Base-by-base conservation (phyloP, 2,888 invertebrate genomes). In the Diarsia rubi region DNA sequence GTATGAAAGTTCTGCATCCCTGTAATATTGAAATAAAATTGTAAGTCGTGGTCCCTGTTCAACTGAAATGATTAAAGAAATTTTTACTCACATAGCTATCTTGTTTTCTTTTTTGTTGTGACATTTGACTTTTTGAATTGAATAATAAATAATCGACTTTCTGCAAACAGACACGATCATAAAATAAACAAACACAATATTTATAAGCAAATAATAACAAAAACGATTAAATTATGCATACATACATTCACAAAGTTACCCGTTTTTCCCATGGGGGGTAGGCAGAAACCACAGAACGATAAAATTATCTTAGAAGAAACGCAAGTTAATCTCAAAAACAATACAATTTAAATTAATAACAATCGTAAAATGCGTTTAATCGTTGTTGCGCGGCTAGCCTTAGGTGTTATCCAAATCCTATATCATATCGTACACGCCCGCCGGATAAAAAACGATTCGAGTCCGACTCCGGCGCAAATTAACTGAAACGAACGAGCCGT, bases 301-400 rank as follows among this genome's bases (percentile, higher is more conserved):
- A 37, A 60, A 72, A 82, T 71, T 78, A 82, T 62, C 60, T 57
- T 69, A 14, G 74, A 52, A 65, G 74, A 57, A 65, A 66, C 54
- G 59, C 62, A 66, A 73, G 73, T 71, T 69, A 71, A 79, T 69
- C 37, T 54, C 57, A 69, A 66, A 76, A 76, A 83, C 80, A 83
- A 83, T 79, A 72, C 76, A 69, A 83, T 80, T 83, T 64, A 77
- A 81, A 83, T 79, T 81, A 81, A 87, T 81, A 75, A 73, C 75
- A 72, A 82, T 83, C 73, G 60, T 81, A 84, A 87, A 84, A 81
- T 84, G 82, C 67, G 54, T 84, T 86, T 83, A 83, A 86, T 84
- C 73, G 82, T 49, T 69, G 14, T 49, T 57, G 74, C 69, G 75
- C 68, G 47, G 14, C 73, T 87, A 83, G 86, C 87, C 87, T 84